Percentiles rank a stretch among this genome's conserved stretches.
These are phyloP conservation scores for Philopotamus ludificatus DNA, from an alignment of 1,140 invertebrate genomes.

Conservation along the genomic window DNA sequence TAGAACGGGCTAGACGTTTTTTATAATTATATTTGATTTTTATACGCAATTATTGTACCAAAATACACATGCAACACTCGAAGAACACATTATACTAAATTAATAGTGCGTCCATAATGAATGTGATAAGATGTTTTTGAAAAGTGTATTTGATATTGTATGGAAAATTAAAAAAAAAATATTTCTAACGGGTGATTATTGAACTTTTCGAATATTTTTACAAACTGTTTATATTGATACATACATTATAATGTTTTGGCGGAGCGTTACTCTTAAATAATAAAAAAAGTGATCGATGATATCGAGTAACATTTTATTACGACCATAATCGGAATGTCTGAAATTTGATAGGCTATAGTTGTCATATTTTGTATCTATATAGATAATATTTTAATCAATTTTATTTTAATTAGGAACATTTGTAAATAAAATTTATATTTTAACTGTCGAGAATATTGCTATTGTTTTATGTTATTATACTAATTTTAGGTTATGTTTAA, in stretches of 20 bases:
- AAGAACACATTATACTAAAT: conserved; percentile 6
- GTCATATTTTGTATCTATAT: background rate
- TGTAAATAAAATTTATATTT: conserved; percentile 1
- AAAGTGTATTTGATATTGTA: background rate
- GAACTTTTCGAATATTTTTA: conserved; percentile 20
- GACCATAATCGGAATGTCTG: background rate
- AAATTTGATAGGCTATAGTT: background rate
- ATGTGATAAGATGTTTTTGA: conserved; percentile 38
- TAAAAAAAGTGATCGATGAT: too few relatives aligned
- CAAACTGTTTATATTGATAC: conserved; percentile 23
- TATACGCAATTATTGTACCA: too few relatives aligned
- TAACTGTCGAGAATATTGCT: background rate
- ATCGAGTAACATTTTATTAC: too few relatives aligned
- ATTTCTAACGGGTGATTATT: background rate
- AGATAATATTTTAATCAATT: background rate
- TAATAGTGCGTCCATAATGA: conserved; percentile 35
- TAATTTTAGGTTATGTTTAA: conserved; percentile 5
- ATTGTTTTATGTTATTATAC: background rate
- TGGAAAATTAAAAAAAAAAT: conserved; percentile 10
- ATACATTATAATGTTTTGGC: too few relatives aligned
- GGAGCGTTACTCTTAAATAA: too few relatives aligned
- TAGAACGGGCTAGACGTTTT: too few relatives aligned
- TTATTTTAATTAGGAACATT: background rate
- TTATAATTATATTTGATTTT: too few relatives aligned
- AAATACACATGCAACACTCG: too few relatives aligned